These are phyloP conservation scores for Drosophila obscura DNA, from an alignment of 1,140 invertebrate species.

Conservation along the genomic window DNA sequence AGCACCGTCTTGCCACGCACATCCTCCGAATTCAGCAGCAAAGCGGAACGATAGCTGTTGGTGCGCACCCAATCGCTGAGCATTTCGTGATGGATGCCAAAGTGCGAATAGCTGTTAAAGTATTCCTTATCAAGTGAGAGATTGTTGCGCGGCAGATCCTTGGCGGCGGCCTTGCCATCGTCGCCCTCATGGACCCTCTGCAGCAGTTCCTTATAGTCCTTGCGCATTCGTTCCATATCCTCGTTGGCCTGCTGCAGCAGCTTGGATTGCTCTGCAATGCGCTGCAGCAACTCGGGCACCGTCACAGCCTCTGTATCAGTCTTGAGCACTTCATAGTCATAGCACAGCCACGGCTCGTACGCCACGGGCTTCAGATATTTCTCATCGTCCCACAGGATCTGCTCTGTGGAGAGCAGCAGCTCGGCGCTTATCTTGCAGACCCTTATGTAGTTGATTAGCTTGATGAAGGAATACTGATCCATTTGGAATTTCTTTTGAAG, in stretches of 20 bases:
- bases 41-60: slow-evolving; percentile 96
- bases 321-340: slow-evolving; percentile 84
- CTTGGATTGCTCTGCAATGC: slow-evolving; percentile 48
- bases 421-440: slow-evolving; percentile 86
- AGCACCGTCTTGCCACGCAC: slow-evolving; percentile 93
- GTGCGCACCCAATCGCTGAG: slow-evolving; percentile 92
- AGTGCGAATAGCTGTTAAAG: slow-evolving; percentile 98
- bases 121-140: slow-evolving; percentile 89
- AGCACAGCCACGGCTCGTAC: slow-evolving; percentile 93
- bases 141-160: slow-evolving; percentile 64
- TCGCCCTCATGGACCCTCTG: slow-evolving; percentile 57
- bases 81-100: slow-evolving; percentile 99
- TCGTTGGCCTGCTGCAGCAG: slow-evolving; percentile 86
- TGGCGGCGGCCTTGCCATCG: slow-evolving; percentile 46
- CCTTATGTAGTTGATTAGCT: slow-evolving; percentile 93
- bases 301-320: slow-evolving; percentile 1
- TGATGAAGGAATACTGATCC: slow-evolving; percentile 94
- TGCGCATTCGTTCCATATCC: slow-evolving; percentile 88
- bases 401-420: slow-evolving; percentile 85
- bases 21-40: slow-evolving; percentile 90
- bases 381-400: slow-evolving; percentile 89
- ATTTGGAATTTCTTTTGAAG: slow-evolving; percentile 89
- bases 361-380: slow-evolving; percentile 91
- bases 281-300: slow-evolving; percentile 35
- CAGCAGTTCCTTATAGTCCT: slow-evolving; percentile 85